Evolutionary conservation across 2,888 invertebrate species (phyloP).

Genomic region (Eupithecia pulchellata): DNA sequence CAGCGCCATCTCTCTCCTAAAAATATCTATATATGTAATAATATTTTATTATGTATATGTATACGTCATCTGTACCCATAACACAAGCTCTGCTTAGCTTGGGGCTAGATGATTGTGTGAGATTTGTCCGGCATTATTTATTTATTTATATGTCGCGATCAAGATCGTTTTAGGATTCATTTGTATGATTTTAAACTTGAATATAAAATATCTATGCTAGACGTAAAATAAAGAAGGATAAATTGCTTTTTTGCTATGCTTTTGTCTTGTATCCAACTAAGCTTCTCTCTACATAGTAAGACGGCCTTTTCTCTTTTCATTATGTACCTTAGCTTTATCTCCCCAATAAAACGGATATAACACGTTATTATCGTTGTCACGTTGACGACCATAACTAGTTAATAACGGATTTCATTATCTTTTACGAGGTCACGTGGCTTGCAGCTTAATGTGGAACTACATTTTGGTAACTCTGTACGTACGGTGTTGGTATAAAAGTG

Average conservation of each 20-base stretch:
- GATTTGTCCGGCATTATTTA: too few relatives aligned
- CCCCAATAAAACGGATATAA: conserved; percentile 22
- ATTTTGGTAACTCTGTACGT: neutral
- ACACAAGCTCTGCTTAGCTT: too few relatives aligned
- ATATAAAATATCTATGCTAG: neutral
- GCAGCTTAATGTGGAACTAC: conserved; percentile 21
- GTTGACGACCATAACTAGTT: conserved; percentile 45
- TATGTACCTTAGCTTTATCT: conserved; percentile 13
- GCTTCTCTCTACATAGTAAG: neutral
- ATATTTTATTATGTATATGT: too few relatives aligned
- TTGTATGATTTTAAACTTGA: too few relatives aligned
- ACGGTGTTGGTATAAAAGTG: neutral
- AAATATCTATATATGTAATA: too few relatives aligned
- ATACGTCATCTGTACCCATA: too few relatives aligned
- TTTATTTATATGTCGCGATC: too few relatives aligned
- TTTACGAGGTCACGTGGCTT: conserved; percentile 57
- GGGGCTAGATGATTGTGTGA: too few relatives aligned
- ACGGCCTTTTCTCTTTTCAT: neutral
- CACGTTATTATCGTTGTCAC: conserved; percentile 33
- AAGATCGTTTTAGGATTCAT: too few relatives aligned
- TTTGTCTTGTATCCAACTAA: neutral
- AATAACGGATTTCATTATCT: conserved; percentile 67
- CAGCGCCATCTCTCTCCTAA: too few relatives aligned
- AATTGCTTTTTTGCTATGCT: neutral
- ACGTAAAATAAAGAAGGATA: neutral